phyloP scores from a whole-genome alignment of 2,113 vertebrate species.

The Gnathonemus echidnorhynchus region DNA sequence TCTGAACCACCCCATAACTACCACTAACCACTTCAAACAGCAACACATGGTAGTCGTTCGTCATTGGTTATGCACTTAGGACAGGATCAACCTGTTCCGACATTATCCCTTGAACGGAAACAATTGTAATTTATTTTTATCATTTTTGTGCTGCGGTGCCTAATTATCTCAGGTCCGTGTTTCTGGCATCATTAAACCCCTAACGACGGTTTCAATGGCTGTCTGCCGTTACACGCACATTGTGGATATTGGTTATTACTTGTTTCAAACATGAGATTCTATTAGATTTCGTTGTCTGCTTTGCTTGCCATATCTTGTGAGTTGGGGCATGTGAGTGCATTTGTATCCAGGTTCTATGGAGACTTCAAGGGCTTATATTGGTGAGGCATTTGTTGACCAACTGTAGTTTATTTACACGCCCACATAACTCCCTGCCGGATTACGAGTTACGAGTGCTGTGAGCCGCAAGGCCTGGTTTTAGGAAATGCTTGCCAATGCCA shows the following conservation, averaged over 20 bases:
- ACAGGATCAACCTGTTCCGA: neutral
- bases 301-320: neutral
- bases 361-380: neutral
- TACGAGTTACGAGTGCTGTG: neutral
- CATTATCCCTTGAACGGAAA: neutral
- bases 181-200: neutral
- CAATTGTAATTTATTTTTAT: neutral
- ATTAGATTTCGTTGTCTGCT: no score
- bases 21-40: neutral
- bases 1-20: neutral
- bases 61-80: neutral
- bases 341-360: neutral
- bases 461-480: neutral
- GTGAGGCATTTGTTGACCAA: neutral
- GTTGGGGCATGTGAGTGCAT: neutral
- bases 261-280: neutral
- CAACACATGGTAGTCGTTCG: neutral
- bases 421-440: neutral
- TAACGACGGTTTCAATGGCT: neutral
- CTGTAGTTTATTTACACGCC: slow-evolving; percentile 1
- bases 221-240: neutral
- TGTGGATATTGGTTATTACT: neutral
- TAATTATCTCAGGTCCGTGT: neutral
- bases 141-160: neutral
- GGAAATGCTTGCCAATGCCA: neutral